Evolutionary conservation across 2,888 invertebrate genomes (phyloP).

Genomic region (Temnothorax ravouxi): DNA sequence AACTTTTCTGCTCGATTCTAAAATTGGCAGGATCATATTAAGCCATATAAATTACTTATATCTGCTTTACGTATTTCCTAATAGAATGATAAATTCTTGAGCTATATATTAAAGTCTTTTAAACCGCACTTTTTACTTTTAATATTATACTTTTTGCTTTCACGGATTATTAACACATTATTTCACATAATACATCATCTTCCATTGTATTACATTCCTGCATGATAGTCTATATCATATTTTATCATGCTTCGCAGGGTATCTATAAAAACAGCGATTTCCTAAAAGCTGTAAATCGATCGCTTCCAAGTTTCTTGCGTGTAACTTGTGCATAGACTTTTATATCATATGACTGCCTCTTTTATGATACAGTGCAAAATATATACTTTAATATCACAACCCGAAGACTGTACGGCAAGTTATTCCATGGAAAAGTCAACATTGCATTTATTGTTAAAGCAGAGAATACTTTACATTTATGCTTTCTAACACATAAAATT

Average conservation of each 20-base stretch:
- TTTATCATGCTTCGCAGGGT: not conserved
- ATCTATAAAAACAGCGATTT: not conserved
- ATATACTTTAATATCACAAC: slow-evolving; percentile 7
- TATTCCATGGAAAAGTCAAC: not conserved
- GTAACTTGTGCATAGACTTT: not conserved
- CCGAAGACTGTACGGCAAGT: not conserved
- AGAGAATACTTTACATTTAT: too few species aligned
- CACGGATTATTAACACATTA: not conserved
- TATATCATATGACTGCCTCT: not conserved
- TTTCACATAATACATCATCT: not conserved
- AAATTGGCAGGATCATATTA: not conserved
- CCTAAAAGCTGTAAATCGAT: not conserved
- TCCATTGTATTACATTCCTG: not conserved
- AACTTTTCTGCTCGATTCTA: not conserved
- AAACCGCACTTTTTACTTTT: not conserved
- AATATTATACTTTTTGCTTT: not conserved
- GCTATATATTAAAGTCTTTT: not conserved
- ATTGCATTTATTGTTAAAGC: not conserved
- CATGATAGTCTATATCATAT: not conserved
- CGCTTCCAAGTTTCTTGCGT: not conserved
- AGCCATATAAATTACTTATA: not conserved
- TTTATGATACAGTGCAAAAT: not conserved
- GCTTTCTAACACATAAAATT: too few species aligned
- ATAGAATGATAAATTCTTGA: not conserved
- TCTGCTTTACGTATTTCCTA: not conserved